A percentile compares a stretch with the other conserved stretches of the same genome.
Conservation (phyloP, 2,113 vertebrate species). For the Thunnus maccoyii region DNA sequence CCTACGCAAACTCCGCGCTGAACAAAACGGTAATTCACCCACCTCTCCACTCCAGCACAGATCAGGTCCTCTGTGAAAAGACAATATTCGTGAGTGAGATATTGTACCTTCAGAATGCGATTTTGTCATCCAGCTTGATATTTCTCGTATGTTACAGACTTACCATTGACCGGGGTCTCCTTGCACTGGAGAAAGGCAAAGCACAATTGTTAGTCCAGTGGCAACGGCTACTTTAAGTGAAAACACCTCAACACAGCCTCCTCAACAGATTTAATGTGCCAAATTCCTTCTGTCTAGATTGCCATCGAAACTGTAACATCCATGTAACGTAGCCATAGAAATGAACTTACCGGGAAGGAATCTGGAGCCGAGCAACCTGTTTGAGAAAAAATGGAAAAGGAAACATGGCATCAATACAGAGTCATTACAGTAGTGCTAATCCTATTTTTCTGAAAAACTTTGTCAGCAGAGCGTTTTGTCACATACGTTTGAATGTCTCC, state of each 20-base stretch:
- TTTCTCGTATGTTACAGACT: constrained; percentile 16
- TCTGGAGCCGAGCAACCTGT: constrained; percentile 2
- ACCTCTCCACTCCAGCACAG: constrained; percentile 46
- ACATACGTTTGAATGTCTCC: constrained; percentile 40
- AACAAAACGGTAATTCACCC: constrained; percentile 4
- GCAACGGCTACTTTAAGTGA: background rate
- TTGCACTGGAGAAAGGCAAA: constrained; percentile 60
- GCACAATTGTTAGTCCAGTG: constrained; percentile 7
- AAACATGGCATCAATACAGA: background rate
- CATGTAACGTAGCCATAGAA: background rate
- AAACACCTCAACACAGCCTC: no score
- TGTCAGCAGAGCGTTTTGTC: background rate
- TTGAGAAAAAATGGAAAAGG: background rate
- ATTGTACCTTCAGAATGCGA: background rate
- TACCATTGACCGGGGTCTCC: constrained; percentile 55
- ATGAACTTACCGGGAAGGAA: background rate
- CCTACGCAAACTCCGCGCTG: background rate
- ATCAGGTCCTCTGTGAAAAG: constrained; percentile 49
- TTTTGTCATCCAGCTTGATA: background rate
- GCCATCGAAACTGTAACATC: background rate
- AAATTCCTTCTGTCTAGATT: background rate
- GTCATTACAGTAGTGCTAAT: background rate
- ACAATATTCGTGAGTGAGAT: constrained; percentile 1
- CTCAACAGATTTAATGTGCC: background rate
- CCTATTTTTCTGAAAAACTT: background rate